phyloP scores from a whole-genome alignment of 2,888 invertebrate species.

The Oegoconia quadripuncta region DNA sequence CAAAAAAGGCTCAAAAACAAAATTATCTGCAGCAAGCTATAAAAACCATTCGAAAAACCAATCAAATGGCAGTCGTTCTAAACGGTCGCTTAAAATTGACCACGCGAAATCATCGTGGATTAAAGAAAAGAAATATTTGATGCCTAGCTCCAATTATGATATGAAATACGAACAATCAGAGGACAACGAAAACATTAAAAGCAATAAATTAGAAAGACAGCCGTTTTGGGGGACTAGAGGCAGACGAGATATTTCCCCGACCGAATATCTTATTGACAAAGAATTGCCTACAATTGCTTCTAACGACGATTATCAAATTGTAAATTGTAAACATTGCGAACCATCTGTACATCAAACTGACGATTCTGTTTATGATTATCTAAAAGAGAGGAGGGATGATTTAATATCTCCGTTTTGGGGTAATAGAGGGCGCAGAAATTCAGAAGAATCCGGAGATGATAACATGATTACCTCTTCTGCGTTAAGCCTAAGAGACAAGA shows the following conservation, averaged over 20 bases:
- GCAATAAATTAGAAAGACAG: conserved; percentile 35
- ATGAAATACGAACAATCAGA: conserved; percentile 24
- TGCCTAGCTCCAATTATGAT: conserved; percentile 18
- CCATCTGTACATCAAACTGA: not conserved
- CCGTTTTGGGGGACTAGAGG: conserved; percentile 68
- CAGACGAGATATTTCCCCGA: conserved; percentile 43
- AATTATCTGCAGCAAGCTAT: conserved; percentile 31
- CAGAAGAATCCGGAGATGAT: conserved; percentile 23
- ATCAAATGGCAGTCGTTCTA: conserved; percentile 37
- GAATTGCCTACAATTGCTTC: conserved; percentile 18
- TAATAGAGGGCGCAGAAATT: conserved; percentile 42
- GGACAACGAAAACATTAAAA: conserved; percentile 23
- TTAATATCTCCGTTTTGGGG: conserved; percentile 52
- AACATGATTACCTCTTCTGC: conserved; percentile 22
- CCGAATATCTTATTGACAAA: conserved; percentile 33
- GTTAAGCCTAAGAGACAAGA: conserved; percentile 37
- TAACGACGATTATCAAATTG: conserved; percentile 10
- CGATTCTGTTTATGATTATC: not conserved
- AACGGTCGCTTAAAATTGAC: conserved; percentile 46
- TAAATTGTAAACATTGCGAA: conserved; percentile 32
- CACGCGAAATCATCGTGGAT: conserved; percentile 46
- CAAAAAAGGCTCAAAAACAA: conserved; percentile 43
- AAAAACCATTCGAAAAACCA: conserved; percentile 34
- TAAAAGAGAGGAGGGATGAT: conserved; percentile 26
- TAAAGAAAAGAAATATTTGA: conserved; percentile 33